A percentile compares a stretch with the other conserved stretches of the same genome.
phyloP scores from a whole-genome alignment of 2,113 vertebrate species.

The Dendrocopos noguchii region DNA sequence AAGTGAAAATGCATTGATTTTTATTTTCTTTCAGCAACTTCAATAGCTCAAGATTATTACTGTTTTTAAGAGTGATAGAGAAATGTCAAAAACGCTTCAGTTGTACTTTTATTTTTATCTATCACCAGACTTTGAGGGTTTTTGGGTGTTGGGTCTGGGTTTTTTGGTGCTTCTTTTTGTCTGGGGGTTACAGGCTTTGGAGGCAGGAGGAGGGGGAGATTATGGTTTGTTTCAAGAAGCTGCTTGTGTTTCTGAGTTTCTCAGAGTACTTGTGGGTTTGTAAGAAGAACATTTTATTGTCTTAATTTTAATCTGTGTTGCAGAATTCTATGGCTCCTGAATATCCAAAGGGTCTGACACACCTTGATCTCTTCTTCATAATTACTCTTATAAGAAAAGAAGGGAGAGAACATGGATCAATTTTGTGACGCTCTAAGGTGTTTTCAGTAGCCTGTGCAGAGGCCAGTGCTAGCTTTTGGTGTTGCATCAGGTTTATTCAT shows the following conservation, averaged over 20 bases:
- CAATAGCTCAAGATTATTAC: conserved; percentile 57
- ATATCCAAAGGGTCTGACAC: background rate
- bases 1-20: conserved; percentile 65
- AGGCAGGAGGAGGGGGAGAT: background rate
- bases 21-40: conserved; percentile 44
- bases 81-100: conserved; percentile 55
- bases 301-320: background rate
- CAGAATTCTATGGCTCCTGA: background rate
- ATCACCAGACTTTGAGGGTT: background rate
- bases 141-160: background rate
- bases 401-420: background rate
- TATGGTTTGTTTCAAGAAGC: background rate
- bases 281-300: background rate
- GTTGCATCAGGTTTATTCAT: background rate
- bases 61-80: conserved; percentile 62
- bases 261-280: background rate
- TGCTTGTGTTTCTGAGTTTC: background rate
- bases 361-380: background rate
- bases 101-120: conserved; percentile 49
- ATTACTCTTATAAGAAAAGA: background rate
- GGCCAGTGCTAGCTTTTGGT: background rate
- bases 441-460: background rate
- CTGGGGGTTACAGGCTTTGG: background rate
- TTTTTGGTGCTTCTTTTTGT: background rate
- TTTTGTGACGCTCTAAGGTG: fast-evolving